Conservation (phyloP, 2,113 vertebrate species). For the Dipodomys spectabilis region DNA sequence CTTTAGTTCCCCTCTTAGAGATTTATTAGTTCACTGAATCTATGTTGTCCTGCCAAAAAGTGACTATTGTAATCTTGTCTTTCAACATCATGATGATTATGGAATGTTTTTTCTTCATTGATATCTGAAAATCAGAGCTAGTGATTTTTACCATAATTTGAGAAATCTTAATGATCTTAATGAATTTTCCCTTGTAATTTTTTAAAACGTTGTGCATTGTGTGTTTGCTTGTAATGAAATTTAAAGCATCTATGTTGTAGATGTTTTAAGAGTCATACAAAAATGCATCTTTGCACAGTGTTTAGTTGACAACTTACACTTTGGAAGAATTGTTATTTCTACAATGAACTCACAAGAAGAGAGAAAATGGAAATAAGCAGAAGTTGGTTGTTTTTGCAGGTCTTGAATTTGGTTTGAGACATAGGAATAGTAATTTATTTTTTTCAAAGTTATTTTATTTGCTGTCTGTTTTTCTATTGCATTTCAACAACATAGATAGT, state of each 20-base stretch:
- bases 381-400: not conserved
- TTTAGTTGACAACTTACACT: not conserved
- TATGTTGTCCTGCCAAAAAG: not conserved
- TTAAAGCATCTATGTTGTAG: not conserved
- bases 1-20: not conserved
- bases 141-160: not conserved
- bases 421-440: not conserved
- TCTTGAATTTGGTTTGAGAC: not conserved
- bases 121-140: not conserved
- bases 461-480: not conserved
- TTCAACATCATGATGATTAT: not conserved
- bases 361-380: not conserved
- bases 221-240: not conserved
- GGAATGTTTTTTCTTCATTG: not conserved
- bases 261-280: not conserved
- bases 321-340: not conserved
- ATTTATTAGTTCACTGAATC: not conserved
- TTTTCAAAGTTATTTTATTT: not conserved
- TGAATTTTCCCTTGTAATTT: not conserved
- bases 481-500: not conserved
- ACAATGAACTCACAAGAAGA: not conserved
- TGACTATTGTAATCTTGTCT: not conserved
- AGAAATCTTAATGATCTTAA: not conserved
- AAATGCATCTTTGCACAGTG: not conserved
- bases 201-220: not conserved